These are phyloP conservation scores for Poecilia velifera DNA, from an alignment of 2,797 vertebrate species.

Conservation along the genomic window DNA sequence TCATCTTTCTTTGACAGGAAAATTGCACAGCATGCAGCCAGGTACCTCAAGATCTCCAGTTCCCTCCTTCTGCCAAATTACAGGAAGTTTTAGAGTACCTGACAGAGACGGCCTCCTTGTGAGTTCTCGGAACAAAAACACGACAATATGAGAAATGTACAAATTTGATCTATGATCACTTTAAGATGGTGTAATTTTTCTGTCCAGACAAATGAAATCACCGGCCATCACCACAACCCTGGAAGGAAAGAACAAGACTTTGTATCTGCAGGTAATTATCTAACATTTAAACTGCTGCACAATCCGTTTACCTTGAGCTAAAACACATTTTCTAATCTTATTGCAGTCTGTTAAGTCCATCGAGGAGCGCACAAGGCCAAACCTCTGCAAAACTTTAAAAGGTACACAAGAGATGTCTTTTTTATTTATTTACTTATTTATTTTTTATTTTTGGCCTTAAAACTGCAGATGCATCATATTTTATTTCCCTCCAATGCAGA, in stretches of 20 bases:
- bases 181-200: constrained; percentile 5
- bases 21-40: constrained; percentile 96
- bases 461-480: background rate
- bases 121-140: constrained; percentile 72
- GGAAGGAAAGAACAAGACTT: constrained; percentile 96
- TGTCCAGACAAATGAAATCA: constrained; percentile 95
- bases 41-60: constrained; percentile 93
- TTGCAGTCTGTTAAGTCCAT: constrained; percentile 93
- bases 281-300: background rate
- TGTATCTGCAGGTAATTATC: constrained; percentile 92
- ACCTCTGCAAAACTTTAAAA: constrained; percentile 97
- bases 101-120: constrained; percentile 92
- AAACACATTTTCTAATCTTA: constrained; percentile 10
- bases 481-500: constrained; percentile 74
- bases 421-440: background rate
- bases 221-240: constrained; percentile 96
- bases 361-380: constrained; percentile 95
- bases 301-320: background rate
- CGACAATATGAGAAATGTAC: background rate
- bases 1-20: constrained; percentile 78
- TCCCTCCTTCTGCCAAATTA: constrained; percentile 92
- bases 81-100: constrained; percentile 96
- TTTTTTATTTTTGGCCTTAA: background rate
- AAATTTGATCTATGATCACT: background rate
- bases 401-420: constrained; percentile 72